Evolutionary conservation across 2,888 invertebrate species (phyloP), one percentile per base, ranked within the genome.

Genomic region (Callimorpha dominula): DNA sequence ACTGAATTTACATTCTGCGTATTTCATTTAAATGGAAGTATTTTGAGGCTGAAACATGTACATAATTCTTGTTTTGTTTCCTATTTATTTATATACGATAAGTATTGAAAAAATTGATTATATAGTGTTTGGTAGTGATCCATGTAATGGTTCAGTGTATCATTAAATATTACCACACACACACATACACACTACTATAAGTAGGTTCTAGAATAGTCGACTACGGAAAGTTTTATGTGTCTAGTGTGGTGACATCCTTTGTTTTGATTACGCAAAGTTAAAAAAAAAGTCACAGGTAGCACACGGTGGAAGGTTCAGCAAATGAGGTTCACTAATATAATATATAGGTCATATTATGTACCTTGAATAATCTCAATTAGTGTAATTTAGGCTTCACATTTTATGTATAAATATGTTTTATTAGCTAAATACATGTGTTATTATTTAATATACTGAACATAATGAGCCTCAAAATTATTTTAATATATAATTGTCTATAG

Each of bases 301-400:
- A 75, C 76, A 78, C 78, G 88, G 85, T 85, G 84, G 84, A 83
- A 78, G 80, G 80, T 78, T 90, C 84, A 89, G 91, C 90, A 90
- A 89, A 90, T 92, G 91, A 92, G 82, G 79, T 89, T 89, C 85
- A 91, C 89, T 90, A 89, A 89, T 89, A 77, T 91, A 91, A 87
- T 69, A 31, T 31, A 85, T 87, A 88, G 83, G 77, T 76, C 74
- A 77, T 84, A 62, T 68, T 31, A 65, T 91, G 91, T 94, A 94
- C 93, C 93, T 94, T 92, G 80, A 91, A 93, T 93, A 94, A 95
- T 95, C 94, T 95, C 95, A 94, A 89, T 88, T 93, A 93, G 88
- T 84, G 82, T 91, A 88, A 75, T 68, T 50, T 82, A 81, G 64
- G 65, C 73, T 85, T 84, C 79, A 76, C 78, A 82, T 72, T 73